Evolutionary conservation across 2,888 invertebrate genomes (phyloP), one percentile per base, ranked within the genome.

Genomic region (Strigamia crassipes): DNA sequence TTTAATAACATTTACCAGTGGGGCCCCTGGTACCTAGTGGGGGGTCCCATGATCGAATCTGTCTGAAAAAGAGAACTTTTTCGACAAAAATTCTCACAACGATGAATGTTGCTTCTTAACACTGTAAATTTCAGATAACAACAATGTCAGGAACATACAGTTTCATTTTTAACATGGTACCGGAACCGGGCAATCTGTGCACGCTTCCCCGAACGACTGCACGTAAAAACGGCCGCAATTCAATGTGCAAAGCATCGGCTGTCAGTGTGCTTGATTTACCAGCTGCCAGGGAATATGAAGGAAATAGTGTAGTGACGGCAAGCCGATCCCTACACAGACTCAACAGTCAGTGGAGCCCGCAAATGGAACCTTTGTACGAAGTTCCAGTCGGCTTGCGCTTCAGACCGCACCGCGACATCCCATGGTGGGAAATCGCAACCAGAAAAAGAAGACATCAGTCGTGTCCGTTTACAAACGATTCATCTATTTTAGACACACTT

Each of bases 351-450:
- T 84, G 84, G 78, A 83, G 83, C 78, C 84, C 82, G 6, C 83
- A 87, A 31, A 86, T 89, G 82, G 89, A 88, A 84, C 88, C 89
- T n/a, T 86, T 89, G 42, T 89, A 88, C 85, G 89, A 89, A 84
- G 88, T 42, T 51, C 83, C 83, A 27, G 81, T 83, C 9, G 83
- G 83, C 15, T 79, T 83, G 27, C 80, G 81, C 66, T 83, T 83
- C 78, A 46, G 83, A n/a, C 87, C 88, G 85, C 92, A 92, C 85
- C 93, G 93, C 41, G 91, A 92, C 82, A 91, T 95, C 83, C 95
- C 95, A 0, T 95, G 95, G 95, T 95, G 94, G 92, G 95, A 95
- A 88, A 88, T 95, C 85, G 95, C 95, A 61, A 93, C 94, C 80
- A 91, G 92, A 85, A 92, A 93, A 84, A 89, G 89, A 84, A 92